These are phyloP conservation scores for Bilobella aurantiaca DNA, from an alignment of 1,140 invertebrate genomes.

Conservation along the genomic window DNA sequence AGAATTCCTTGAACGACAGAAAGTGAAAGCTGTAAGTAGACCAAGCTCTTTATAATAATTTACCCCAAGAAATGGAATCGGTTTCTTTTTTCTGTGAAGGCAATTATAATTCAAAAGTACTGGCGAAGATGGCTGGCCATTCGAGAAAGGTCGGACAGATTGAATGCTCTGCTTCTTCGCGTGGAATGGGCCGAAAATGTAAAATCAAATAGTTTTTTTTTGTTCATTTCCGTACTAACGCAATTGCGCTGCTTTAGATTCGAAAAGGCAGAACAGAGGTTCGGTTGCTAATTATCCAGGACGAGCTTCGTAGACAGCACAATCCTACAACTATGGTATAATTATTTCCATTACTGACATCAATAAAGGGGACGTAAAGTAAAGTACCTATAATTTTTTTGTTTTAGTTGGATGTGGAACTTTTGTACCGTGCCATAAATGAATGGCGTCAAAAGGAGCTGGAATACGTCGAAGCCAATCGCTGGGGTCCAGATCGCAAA, in stretches of 20 bases:
- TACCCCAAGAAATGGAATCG: too few species aligned
- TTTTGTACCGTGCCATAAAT: slow-evolving; percentile 31
- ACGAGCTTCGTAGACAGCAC: slow-evolving; percentile 28
- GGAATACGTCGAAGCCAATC: slow-evolving; percentile 22
- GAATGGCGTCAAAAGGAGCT: slow-evolving; percentile 26
- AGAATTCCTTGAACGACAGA: slow-evolving; percentile 1
- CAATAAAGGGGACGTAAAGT: too few species aligned
- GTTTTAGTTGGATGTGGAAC: slow-evolving; percentile 27
- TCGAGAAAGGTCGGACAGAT: slow-evolving; percentile 15
- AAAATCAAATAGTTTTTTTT: too few species aligned
- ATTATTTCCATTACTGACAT: not conserved
- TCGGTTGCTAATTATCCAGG: slow-evolving; percentile 24
- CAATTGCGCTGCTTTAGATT: too few species aligned
- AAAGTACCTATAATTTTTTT: not conserved
- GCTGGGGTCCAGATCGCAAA: slow-evolving; percentile 32
- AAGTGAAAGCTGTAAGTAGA: slow-evolving; percentile 17
- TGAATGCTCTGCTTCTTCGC: slow-evolving; percentile 20
- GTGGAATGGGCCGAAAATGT: slow-evolving; percentile 31
- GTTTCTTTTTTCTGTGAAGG: slow-evolving; percentile 6
- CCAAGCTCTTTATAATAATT: too few species aligned
- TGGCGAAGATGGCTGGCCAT: slow-evolving; percentile 29
- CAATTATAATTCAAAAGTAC: slow-evolving; percentile 27
- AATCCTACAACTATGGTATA: slow-evolving; percentile 24
- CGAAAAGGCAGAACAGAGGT: slow-evolving; percentile 25
- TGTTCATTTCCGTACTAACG: too few species aligned